phyloP scores from a whole-genome alignment of 2,113 vertebrate species.

The Sceloporus undulatus region DNA sequence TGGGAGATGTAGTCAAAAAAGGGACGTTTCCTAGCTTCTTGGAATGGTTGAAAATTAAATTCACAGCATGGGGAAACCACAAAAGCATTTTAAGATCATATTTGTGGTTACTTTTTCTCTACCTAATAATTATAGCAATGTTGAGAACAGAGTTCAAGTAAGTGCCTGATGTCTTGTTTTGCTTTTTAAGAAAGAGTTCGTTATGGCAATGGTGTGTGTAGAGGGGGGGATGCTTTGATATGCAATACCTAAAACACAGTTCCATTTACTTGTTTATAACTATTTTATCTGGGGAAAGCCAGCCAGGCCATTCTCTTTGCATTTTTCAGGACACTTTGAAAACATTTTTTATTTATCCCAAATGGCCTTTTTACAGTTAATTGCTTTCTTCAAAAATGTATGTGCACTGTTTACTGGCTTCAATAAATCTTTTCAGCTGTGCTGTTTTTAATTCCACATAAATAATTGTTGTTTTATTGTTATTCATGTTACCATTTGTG shows the following conservation, averaged over 20 bases:
- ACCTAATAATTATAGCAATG: conserved; percentile 23
- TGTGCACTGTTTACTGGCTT: neutral
- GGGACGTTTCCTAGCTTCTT: neutral
- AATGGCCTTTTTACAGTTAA: neutral
- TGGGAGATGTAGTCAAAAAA: no score
- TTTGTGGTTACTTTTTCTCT: neutral
- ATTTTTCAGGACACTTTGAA: neutral
- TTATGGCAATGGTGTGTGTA: neutral
- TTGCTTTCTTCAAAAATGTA: neutral
- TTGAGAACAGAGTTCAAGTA: neutral
- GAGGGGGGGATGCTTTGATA: neutral
- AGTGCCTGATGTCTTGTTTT: neutral
- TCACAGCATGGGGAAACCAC: neutral
- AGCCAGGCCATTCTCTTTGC: neutral
- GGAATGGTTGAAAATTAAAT: neutral
- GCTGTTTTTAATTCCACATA: neutral
- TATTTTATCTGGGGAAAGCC: neutral
- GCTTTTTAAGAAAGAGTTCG: neutral
- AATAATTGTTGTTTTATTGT: neutral
- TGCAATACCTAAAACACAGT: neutral
- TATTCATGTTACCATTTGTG: neutral
- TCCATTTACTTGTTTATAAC: neutral
- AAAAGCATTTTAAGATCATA: neutral
- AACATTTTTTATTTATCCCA: neutral
- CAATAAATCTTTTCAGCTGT: neutral